phyloP scores from a whole-genome alignment of 2,113 vertebrate species.

The Scopus umbretta region DNA sequence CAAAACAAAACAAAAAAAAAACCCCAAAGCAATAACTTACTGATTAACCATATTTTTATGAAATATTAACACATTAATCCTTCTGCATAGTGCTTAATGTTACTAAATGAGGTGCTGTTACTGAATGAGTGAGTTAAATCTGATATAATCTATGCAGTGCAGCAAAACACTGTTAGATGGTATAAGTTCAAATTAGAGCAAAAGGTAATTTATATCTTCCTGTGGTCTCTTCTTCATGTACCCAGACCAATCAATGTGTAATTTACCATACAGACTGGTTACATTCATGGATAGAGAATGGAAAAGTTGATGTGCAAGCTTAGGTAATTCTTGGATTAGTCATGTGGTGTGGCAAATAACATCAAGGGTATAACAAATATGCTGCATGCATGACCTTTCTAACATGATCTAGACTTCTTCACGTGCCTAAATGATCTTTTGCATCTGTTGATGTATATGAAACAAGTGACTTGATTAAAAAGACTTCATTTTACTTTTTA shows the following conservation, averaged over 20 bases:
- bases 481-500: neutral
- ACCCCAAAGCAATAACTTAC: neutral
- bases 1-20: no score
- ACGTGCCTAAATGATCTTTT: neutral
- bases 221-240: neutral
- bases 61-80: neutral
- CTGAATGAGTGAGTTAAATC: neutral
- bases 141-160: neutral
- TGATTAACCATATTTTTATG: neutral
- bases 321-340: neutral
- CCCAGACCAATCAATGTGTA: neutral
- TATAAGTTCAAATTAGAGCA: neutral
- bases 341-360: neutral
- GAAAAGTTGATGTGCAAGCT: neutral
- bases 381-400: neutral
- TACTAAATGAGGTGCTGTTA: neutral
- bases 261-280: neutral
- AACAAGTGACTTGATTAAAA: neutral
- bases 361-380: neutral
- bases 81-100: neutral
- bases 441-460: neutral
- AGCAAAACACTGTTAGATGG: neutral
- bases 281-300: neutral
- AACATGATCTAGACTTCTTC: neutral
- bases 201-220: neutral